Base-by-base conservation (phyloP, 2,888 invertebrate species). In the Brassicogethes aeneus region DNA sequence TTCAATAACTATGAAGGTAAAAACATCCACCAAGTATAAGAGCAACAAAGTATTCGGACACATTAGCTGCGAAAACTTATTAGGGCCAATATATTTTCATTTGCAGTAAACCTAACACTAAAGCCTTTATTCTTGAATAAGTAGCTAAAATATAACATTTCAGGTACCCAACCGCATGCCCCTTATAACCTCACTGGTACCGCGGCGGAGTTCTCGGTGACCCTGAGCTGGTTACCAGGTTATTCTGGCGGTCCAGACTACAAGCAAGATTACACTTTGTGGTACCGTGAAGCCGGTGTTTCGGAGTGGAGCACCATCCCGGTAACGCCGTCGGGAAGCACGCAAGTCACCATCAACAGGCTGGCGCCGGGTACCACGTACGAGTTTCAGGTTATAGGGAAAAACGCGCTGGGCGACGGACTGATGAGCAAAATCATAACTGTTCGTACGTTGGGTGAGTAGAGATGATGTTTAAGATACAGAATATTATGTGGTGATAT, bases 331-430 rank as follows among this genome's bases (percentile, higher is more conserved):
- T 85, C 90, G 40, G 92, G 92, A 51, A 86, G 88, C 62, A 93
- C 93, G 10, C 73, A 80, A 68, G 85, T 90, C 49, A 92, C 93
- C 55, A 88, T 96, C 67, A 91, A 90, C 68, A 83, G 87, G 47
- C 76, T 96, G 46, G 82, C 84, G 54, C 91, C 94, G 7, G 88
- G 88, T 50, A 92, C 91, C 31, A 82, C 85, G 42, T 95, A 96
- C 71, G 94, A 96, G 71, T 95, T 96, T 70, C 91, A 93, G 75
- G 91, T 96, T 43, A 83, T 94, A 57, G 92, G 95, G 43, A 88
- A 92, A 65, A 96, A 96, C 68, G 83, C 88, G 10, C 79, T 93
- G 41, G 95, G 96, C 47, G 91, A 94, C 62, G 95, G 95, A 47
- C 88, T 93, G 85, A 88, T 89, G 79, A 94, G 94, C 73, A 88